A percentile compares a stretch with the other conserved stretches of the same genome.
Evolutionary conservation across 2,888 invertebrate species (phyloP).

Genomic region (Ormyrus thymus): DNA sequence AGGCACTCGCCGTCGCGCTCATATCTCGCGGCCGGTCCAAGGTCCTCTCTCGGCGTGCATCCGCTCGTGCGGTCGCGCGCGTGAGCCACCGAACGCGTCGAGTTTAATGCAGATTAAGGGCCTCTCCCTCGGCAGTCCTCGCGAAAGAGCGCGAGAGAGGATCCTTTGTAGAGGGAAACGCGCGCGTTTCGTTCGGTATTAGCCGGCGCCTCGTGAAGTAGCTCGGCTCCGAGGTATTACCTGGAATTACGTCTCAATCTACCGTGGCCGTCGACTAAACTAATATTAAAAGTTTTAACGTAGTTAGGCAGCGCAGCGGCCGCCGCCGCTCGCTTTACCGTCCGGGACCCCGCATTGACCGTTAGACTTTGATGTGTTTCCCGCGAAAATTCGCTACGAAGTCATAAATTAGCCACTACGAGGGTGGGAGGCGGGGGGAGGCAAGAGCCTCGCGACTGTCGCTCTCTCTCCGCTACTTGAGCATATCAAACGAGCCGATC

Average conservation of each 20-base stretch:
- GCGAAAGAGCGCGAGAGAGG: slow-evolving; percentile 59
- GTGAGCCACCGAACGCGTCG: slow-evolving; percentile 67
- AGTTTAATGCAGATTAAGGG: slow-evolving; percentile 74
- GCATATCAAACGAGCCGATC: slow-evolving; percentile 34
- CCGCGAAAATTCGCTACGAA: slow-evolving; percentile 71
- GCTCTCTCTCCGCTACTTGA: slow-evolving; percentile 14
- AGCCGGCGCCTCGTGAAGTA: slow-evolving; percentile 65
- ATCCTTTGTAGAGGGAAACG: slow-evolving; percentile 69
- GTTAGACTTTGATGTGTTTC: slow-evolving; percentile 74
- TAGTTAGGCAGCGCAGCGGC: slow-evolving; percentile 66
- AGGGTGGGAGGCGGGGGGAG: slow-evolving; percentile 50
- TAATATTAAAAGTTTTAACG: slow-evolving; percentile 76
- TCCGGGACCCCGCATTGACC: slow-evolving; percentile 71
- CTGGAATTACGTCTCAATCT: slow-evolving; percentile 76
- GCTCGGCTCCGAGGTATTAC: slow-evolving; percentile 71
- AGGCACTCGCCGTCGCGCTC: not conserved
- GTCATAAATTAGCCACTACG: slow-evolving; percentile 72
- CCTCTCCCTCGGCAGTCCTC: not conserved
- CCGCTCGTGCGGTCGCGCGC: not conserved
- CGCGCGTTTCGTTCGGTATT: slow-evolving; percentile 71
- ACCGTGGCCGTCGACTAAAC: slow-evolving; percentile 75
- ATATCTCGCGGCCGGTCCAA: not conserved
- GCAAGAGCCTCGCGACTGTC: slow-evolving; percentile 15
- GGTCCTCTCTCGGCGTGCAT: not conserved
- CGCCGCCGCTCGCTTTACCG: slow-evolving; percentile 64